Conservation (phyloP, 2,888 invertebrate species). For the Cheilosia pagana region DNA sequence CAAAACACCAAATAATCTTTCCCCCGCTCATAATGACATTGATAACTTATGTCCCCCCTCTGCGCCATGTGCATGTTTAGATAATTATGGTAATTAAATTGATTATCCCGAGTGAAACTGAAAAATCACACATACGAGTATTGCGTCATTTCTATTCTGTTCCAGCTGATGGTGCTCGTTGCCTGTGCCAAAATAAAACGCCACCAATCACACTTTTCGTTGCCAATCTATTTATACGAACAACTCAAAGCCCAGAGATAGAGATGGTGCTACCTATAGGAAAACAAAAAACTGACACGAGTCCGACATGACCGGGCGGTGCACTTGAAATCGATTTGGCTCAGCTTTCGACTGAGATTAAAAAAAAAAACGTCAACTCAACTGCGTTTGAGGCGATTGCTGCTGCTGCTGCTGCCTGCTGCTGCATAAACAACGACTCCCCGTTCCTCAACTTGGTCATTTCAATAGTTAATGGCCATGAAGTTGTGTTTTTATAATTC, state of each 20-base stretch:
- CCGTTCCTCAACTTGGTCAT: constrained; percentile 62
- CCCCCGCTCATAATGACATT: constrained; percentile 24
- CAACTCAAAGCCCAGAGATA: constrained; percentile 33
- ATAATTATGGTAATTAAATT: constrained; percentile 70
- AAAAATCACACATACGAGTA: constrained; percentile 42
- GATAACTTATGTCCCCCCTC: constrained; percentile 25
- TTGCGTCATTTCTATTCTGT: constrained; percentile 66
- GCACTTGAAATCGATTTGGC: constrained; percentile 62
- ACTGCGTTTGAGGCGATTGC: constrained; percentile 2
- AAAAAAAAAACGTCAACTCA: too few relatives aligned
- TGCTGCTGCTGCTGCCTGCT: constrained; percentile 5
- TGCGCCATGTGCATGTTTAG: constrained; percentile 12
- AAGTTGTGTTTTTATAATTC: constrained; percentile 32
- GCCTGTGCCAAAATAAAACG: constrained; percentile 56
- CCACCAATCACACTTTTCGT: constrained; percentile 42
- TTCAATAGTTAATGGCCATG: constrained; percentile 56
- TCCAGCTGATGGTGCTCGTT: constrained; percentile 17
- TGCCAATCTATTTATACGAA: constrained; percentile 56
- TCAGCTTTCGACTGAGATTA: constrained; percentile 28
- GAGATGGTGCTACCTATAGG: constrained; percentile 34
- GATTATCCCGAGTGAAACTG: constrained; percentile 52
- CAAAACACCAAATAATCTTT: constrained; percentile 7
- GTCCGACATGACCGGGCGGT: constrained; percentile 30
- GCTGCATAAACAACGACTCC: constrained; percentile 9
- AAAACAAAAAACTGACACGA: constrained; percentile 2